Conservation (phyloP, 2,888 invertebrate species). For the Amphipyra berbera region DNA sequence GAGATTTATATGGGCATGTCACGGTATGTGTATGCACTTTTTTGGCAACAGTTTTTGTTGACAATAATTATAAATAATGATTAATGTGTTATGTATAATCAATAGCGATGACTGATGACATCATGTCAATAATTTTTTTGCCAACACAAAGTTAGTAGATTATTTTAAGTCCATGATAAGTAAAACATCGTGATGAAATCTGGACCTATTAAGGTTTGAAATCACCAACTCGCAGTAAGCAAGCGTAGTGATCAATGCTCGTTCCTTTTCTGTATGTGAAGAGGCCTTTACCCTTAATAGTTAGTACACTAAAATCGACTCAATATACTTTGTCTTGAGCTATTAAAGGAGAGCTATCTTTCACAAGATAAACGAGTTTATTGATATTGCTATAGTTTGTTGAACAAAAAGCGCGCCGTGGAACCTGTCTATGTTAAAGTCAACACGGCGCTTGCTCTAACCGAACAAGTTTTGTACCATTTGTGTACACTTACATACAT, state of each 20-base stretch:
- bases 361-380: constrained; percentile 77
- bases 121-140: constrained; percentile 35
- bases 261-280: too few species aligned
- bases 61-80: constrained; percentile 46
- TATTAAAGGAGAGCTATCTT: constrained; percentile 76
- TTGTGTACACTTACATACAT: constrained; percentile 67
- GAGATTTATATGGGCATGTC: constrained; percentile 66
- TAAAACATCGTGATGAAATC: too few species aligned
- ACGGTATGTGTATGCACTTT: constrained; percentile 51
- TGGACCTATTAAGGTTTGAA: too few species aligned
- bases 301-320: constrained; percentile 32
- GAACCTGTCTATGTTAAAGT: constrained; percentile 78
- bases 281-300: constrained; percentile 21
- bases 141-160: constrained; percentile 8
- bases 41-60: constrained; percentile 66
- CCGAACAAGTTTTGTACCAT: constrained; percentile 78
- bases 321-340: constrained; percentile 57
- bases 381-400: constrained; percentile 75
- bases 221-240: too few species aligned
- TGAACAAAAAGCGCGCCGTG: constrained; percentile 69
- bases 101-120: constrained; percentile 41
- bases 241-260: not conserved
- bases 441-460: constrained; percentile 71
- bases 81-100: constrained; percentile 31
- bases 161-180: constrained; percentile 2